Evolutionary conservation across 1,140 invertebrate species (phyloP).

Genomic region (Temnothorax curvispinosus): DNA sequence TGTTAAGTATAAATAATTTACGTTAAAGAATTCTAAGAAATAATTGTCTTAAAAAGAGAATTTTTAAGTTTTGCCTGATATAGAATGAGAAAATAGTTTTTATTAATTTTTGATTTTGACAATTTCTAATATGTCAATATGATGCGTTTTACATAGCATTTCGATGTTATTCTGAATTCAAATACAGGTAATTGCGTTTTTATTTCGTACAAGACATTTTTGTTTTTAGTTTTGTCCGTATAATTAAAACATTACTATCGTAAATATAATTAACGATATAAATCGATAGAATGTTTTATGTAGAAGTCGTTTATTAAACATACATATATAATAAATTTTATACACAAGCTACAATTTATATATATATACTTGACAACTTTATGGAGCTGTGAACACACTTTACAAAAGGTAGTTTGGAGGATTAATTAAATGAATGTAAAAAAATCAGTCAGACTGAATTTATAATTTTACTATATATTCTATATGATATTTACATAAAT

Average conservation of each 20-base stretch:
- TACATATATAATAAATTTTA: constrained; percentile 78
- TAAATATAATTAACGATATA: constrained; percentile 58
- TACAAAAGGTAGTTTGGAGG: constrained; percentile 68
- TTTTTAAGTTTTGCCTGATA: background rate
- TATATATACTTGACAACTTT: constrained; percentile 75
- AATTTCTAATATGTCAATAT: background rate
- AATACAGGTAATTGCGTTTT: background rate
- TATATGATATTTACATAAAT: constrained; percentile 81
- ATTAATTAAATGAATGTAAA: constrained; percentile 73
- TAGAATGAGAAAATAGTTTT: background rate
- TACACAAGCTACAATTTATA: constrained; percentile 78
- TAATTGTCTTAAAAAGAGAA: background rate
- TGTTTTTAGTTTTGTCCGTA: background rate
- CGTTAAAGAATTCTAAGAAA: background rate
- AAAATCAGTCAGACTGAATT: constrained; percentile 76
- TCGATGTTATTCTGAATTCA: background rate
- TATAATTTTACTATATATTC: constrained; percentile 73
- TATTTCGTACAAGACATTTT: background rate
- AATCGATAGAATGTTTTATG: constrained; percentile 62
- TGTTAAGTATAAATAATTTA: constrained; percentile 12
- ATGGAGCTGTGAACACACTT: constrained; percentile 70
- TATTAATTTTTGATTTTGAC: background rate
- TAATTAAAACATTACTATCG: background rate
- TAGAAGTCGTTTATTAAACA: constrained; percentile 79
- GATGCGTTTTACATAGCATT: background rate